Evolutionary conservation across 23 tunicate genomes (phyloP).

Genomic region (Trididemnum nubilum): DNA sequence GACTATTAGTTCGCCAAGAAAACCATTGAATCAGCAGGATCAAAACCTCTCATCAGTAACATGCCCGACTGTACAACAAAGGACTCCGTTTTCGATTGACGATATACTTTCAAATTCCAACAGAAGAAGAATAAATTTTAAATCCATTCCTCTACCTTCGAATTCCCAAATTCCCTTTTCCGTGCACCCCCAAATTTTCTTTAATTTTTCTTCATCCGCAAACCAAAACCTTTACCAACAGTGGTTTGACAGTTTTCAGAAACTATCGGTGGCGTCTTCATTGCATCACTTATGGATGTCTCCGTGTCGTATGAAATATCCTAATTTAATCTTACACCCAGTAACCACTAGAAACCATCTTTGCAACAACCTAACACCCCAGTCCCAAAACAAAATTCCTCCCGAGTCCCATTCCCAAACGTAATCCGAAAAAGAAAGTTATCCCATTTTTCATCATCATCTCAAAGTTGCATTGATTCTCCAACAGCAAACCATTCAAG

Average conservation of each 20-base stretch:
- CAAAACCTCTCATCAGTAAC: background rate
- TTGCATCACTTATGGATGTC: slow-evolving; percentile 38
- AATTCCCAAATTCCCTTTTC: background rate
- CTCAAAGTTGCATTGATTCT: background rate
- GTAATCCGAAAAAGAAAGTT: background rate
- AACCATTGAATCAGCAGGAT: background rate
- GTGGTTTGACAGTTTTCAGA: slow-evolving; percentile 46
- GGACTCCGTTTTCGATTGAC: slow-evolving; percentile 67
- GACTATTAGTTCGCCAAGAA: background rate
- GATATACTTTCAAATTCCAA: slow-evolving; percentile 43
- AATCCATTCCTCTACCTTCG: background rate
- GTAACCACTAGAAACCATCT: too few species aligned
- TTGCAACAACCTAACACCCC: too few species aligned
- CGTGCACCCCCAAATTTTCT: background rate
- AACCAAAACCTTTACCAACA: slow-evolving; percentile 23
- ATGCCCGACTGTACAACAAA: slow-evolving; percentile 17
- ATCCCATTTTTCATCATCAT: background rate
- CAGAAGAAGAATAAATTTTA: background rate
- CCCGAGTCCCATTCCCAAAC: background rate
- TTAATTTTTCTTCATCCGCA: background rate
- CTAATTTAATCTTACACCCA: too few species aligned
- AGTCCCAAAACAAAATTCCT: too few species aligned
- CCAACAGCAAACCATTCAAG: too few species aligned
- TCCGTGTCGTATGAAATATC: too few species aligned
- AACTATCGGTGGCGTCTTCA: slow-evolving; percentile 15